Conservation (phyloP, 2,888 invertebrate genomes). For the Athalia cordata region DNA sequence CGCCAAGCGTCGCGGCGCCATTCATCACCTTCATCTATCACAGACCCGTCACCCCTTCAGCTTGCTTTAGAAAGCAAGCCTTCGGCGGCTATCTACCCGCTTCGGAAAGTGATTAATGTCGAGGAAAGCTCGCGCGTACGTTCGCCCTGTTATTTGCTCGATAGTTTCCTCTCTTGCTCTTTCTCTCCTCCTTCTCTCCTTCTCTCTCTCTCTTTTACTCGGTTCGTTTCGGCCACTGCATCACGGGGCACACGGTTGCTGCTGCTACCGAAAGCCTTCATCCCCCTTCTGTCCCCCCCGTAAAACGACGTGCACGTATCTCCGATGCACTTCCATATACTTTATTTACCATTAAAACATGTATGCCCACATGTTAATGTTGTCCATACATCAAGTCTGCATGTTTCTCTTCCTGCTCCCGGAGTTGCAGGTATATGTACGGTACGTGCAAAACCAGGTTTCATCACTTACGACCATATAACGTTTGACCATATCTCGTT, state of each 20-base stretch:
- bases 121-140: slow-evolving; percentile 61
- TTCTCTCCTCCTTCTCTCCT: slow-evolving; percentile 39
- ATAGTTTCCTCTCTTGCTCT: slow-evolving; percentile 41
- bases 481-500: too few relatives aligned
- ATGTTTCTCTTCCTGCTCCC: slow-evolving; percentile 27
- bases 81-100: slow-evolving; percentile 72
- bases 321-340: background rate
- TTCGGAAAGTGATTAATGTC: slow-evolving; percentile 72
- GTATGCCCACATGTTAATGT: slow-evolving; percentile 2
- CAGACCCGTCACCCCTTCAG: slow-evolving; percentile 62
- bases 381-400: slow-evolving; percentile 40
- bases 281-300: background rate
- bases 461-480: too few relatives aligned
- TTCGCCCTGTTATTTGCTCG: slow-evolving; percentile 66
- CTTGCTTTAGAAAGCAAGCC: slow-evolving; percentile 71
- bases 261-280: background rate
- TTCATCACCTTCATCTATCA: slow-evolving; percentile 73
- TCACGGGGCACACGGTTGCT: too few relatives aligned
- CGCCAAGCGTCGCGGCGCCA: slow-evolving; percentile 71
- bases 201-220: too few relatives aligned
- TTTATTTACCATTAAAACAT: background rate
- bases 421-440: too few relatives aligned
- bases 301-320: background rate
- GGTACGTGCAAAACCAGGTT: too few relatives aligned
- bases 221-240: too few relatives aligned